A percentile compares a stretch with the other conserved stretches of the same genome.
These are phyloP conservation scores for Lochmaea capreae DNA, from an alignment of 2,888 invertebrate genomes.

Conservation along the genomic window DNA sequence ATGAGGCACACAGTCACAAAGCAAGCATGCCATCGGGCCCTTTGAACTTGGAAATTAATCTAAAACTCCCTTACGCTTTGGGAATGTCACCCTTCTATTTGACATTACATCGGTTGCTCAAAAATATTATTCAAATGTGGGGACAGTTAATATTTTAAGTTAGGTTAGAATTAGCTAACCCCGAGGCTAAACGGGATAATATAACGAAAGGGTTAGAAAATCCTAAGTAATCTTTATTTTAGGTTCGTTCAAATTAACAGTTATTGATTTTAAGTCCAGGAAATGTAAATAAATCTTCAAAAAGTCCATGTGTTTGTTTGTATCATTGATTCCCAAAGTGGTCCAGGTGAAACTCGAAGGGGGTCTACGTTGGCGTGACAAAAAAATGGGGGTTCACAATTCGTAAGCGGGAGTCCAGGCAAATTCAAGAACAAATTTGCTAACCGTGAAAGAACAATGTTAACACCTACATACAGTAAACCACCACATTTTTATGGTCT, in stretches of 20 bases:
- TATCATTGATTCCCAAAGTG: too few relatives aligned
- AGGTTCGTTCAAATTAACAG: background rate
- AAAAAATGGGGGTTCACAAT: too few relatives aligned
- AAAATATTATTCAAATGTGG: slow-evolving; percentile 46
- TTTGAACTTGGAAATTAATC: slow-evolving; percentile 62
- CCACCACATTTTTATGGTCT: too few relatives aligned
- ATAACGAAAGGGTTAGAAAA: slow-evolving; percentile 11
- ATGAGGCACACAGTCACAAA: slow-evolving; percentile 61
- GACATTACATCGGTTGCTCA: slow-evolving; percentile 44
- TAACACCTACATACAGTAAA: too few relatives aligned
- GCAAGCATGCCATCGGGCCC: slow-evolving; percentile 60
- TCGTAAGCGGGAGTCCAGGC: too few relatives aligned
- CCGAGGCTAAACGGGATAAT: slow-evolving; percentile 3
- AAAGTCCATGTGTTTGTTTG: background rate
- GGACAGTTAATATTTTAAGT: slow-evolving; percentile 38
- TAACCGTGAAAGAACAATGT: too few relatives aligned
- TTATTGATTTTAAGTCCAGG: background rate
- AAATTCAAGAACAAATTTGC: too few relatives aligned
- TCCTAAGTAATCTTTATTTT: slow-evolving; percentile 12
- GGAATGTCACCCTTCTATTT: slow-evolving; percentile 52
- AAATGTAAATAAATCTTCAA: background rate
- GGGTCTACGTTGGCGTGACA: too few relatives aligned
- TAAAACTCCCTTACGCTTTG: slow-evolving; percentile 55
- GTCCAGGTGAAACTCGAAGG: too few relatives aligned
- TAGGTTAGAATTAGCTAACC: slow-evolving; percentile 26